Percentiles rank a stretch among this genome's conserved stretches.
Evolutionary conservation across 1,140 invertebrate species (phyloP).

Genomic region (Platorchestia sp.): DNA sequence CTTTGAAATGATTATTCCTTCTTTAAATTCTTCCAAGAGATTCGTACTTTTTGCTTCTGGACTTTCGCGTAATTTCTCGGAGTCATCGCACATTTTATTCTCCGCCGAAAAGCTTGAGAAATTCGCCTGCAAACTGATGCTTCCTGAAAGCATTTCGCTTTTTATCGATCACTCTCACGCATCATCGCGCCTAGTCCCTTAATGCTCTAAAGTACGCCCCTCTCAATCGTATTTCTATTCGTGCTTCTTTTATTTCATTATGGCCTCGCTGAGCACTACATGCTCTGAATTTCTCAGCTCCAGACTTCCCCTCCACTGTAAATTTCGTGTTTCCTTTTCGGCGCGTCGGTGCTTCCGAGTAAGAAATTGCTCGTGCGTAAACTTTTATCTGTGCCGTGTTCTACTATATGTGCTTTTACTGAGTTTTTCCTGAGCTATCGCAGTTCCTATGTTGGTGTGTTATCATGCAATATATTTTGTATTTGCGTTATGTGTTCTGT

Average conservation of each 20-base stretch:
- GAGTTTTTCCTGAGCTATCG: background rate
- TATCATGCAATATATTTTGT: no score
- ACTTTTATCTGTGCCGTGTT: background rate
- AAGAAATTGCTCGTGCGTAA: background rate
- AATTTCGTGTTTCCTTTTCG: background rate
- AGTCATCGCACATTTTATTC: background rate
- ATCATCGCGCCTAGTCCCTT: conserved; percentile 3
- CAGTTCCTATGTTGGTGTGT: no score
- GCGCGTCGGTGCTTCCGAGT: background rate
- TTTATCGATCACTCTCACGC: conserved; percentile 25
- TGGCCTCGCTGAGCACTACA: background rate
- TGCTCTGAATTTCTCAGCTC: background rate
- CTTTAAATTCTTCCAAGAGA: background rate
- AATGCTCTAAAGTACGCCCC: background rate
- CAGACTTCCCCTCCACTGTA: background rate
- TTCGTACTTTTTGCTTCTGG: background rate
- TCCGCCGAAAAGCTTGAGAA: background rate
- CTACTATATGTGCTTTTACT: background rate
- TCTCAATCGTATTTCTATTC: background rate
- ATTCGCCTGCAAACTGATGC: background rate
- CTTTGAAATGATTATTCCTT: background rate
- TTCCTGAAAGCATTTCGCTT: background rate
- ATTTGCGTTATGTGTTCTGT: no score
- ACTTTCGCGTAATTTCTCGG: background rate
- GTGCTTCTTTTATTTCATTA: background rate